Evolutionary conservation across 1,140 invertebrate genomes (phyloP).

Genomic region (Saccostrea echinata): DNA sequence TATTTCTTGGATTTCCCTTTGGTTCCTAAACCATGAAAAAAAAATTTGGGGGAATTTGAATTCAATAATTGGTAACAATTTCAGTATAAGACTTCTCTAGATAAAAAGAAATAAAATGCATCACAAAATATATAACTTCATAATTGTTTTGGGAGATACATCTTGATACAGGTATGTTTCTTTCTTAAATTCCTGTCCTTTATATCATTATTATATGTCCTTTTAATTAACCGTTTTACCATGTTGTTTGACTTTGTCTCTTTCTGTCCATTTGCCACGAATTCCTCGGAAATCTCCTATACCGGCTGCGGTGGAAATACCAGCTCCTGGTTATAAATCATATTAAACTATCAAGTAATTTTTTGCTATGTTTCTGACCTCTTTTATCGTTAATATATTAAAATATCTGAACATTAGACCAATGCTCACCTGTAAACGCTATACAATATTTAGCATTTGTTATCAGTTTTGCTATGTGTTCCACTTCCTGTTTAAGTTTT

Average conservation of each 20-base stretch:
- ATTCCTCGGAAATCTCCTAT: conserved; percentile 96
- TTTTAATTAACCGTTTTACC: conserved; percentile 52
- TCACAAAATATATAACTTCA: too few relatives aligned
- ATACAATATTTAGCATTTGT: conserved; percentile 63
- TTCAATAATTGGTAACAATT: too few relatives aligned
- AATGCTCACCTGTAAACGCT: conserved; percentile 67
- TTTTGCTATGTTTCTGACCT: not conserved
- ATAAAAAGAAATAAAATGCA: too few relatives aligned
- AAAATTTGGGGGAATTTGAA: not conserved
- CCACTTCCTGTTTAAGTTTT: conserved; percentile 57
- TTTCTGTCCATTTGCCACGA: conserved; percentile 71
- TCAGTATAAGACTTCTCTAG: too few relatives aligned
- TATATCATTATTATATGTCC: not conserved
- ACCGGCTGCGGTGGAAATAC: conserved; percentile 95
- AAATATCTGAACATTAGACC: too few relatives aligned
- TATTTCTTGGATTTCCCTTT: not conserved
- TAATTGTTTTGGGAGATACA: too few relatives aligned
- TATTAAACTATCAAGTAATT: not conserved
- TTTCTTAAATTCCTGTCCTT: too few relatives aligned
- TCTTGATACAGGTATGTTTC: too few relatives aligned
- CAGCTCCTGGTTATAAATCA: conserved; percentile 85
- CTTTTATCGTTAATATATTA: too few relatives aligned
- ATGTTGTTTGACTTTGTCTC: conserved; percentile 61
- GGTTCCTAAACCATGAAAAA: not conserved
- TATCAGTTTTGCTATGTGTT: conserved; percentile 63